These are phyloP conservation scores for Oreocharis arfaki DNA, from an alignment of 2,113 vertebrate genomes.

Conservation along the genomic window DNA sequence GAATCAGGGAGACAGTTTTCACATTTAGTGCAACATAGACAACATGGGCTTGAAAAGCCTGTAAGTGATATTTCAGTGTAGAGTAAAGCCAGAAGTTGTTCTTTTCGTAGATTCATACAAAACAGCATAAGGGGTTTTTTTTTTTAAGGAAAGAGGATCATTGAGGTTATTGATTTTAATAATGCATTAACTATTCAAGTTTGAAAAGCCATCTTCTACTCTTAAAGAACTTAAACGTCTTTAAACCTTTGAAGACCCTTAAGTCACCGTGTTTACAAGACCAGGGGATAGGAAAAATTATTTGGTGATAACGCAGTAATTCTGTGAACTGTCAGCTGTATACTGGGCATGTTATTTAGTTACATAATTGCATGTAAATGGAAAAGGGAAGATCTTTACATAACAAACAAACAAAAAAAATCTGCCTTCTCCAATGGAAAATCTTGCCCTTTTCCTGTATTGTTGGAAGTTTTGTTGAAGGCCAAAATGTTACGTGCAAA, in stretches of 20 bases:
- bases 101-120: neutral
- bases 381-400: neutral
- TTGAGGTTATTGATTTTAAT: constrained; percentile 3
- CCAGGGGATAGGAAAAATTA: neutral
- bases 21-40: constrained; percentile 29
- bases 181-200: constrained; percentile 6
- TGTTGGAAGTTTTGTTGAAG: neutral
- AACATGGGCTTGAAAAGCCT: constrained; percentile 1
- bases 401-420: neutral
- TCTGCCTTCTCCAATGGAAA: neutral
- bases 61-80: constrained; percentile 39
- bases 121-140: neutral
- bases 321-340: neutral
- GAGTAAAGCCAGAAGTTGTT: neutral
- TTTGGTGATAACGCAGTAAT: neutral
- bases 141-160: neutral
- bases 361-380: neutral
- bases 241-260: neutral
- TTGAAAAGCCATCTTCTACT: neutral
- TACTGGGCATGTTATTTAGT: neutral
- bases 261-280: neutral
- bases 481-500: neutral
- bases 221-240: neutral
- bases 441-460: neutral
- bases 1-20: constrained; percentile 50